Conservation (phyloP, 2,888 invertebrate species). For the Sepioteuthis lessoniana region DNA sequence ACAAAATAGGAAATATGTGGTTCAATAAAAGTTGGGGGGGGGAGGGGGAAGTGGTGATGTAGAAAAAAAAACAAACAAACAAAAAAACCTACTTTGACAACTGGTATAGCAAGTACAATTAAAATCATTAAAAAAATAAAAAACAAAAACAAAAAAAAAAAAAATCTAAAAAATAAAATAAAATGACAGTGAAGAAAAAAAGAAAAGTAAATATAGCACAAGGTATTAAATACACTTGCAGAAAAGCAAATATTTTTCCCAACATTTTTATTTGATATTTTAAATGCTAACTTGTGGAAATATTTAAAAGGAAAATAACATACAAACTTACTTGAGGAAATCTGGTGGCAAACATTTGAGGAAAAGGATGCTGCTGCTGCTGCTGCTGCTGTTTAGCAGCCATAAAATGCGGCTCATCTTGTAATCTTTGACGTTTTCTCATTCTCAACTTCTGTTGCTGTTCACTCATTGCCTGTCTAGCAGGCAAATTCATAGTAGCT, state of each 20-base stretch:
- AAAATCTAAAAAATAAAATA: no score
- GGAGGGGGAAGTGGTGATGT: no score
- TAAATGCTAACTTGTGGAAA: not conserved
- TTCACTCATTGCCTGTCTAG: not conserved
- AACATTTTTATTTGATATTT: not conserved
- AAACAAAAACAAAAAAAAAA: no score
- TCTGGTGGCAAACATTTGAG: constrained; percentile 39
- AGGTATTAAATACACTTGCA: not conserved
- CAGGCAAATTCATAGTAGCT: not conserved
- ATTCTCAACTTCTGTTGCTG: constrained; percentile 41
- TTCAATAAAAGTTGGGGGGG: no score
- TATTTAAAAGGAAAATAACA: not conserved
- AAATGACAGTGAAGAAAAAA: no score
- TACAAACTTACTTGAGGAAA: constrained; percentile 40
- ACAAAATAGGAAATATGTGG: no score
- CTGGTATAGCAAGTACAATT: no score
- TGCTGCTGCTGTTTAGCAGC: constrained; percentile 17
- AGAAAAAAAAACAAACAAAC: no score
- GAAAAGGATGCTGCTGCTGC: not conserved
- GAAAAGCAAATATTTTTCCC: not conserved
- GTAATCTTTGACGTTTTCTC: constrained; percentile 40
- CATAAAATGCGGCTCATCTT: constrained; percentile 41
- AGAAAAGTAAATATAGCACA: not conserved
- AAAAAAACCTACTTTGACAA: no score
- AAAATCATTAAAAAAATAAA: no score